Conservation (phyloP, 2,797 vertebrate species). For the Adelosebastes latens region DNA sequence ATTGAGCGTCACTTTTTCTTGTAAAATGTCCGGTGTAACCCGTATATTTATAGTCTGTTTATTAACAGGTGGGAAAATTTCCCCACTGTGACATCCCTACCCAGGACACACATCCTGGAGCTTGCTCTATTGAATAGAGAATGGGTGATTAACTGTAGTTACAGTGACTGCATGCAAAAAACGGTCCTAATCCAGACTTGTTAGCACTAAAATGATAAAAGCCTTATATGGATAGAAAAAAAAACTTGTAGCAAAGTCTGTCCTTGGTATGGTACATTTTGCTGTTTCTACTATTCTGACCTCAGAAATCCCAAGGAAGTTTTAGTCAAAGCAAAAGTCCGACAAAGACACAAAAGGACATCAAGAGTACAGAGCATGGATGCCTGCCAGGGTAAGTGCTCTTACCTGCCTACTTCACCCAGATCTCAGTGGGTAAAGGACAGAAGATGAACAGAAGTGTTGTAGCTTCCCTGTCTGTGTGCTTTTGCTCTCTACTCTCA, state of each 20-base stretch:
- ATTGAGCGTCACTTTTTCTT: no score
- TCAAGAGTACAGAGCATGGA: background rate
- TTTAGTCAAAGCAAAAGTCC: background rate
- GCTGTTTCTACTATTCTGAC: background rate
- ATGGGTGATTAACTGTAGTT: background rate
- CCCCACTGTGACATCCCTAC: no score
- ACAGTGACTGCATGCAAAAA: background rate
- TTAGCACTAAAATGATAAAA: background rate
- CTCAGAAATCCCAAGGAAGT: background rate
- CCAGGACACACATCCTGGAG: conserved; percentile 4
- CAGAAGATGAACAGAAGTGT: conserved; percentile 27
- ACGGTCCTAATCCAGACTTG: background rate
- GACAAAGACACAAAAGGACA: background rate
- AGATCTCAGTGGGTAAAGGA: conserved; percentile 27
- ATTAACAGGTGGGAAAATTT: no score
- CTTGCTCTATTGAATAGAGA: background rate
- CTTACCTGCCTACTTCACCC: conserved; percentile 28
- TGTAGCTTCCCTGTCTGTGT: background rate
- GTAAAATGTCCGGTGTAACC: no score
- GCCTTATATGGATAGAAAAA: background rate
- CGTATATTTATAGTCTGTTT: no score
- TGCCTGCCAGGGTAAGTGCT: conserved; percentile 19
- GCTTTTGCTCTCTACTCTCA: background rate
- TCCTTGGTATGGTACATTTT: background rate
- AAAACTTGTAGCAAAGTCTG: background rate